These are phyloP conservation scores for Macrosiphum euphorbiae DNA, from an alignment of 2,888 invertebrate genomes.

Conservation along the genomic window DNA sequence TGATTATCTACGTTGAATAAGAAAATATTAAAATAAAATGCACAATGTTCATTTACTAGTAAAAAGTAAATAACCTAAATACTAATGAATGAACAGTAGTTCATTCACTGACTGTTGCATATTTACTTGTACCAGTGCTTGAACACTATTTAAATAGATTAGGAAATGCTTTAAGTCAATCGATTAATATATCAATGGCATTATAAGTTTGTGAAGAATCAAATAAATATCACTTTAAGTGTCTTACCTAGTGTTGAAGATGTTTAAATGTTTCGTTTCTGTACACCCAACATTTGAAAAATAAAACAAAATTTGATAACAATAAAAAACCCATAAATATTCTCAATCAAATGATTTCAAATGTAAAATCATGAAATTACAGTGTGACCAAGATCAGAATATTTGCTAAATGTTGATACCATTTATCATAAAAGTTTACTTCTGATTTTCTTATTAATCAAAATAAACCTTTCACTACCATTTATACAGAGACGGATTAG, in stretches of 20 bases:
- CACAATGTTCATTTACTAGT: neutral
- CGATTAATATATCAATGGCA: neutral
- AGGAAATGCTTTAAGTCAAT: neutral
- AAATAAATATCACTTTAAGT: slow-evolving; percentile 24
- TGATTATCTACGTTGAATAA: neutral
- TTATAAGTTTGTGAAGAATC: neutral
- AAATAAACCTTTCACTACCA: too few relatives aligned
- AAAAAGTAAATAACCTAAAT: neutral
- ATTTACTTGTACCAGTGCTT: neutral
- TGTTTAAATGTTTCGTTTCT: neutral
- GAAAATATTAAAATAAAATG: neutral
- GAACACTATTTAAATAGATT: neutral
- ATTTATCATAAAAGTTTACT: neutral
- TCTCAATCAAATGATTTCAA: neutral
- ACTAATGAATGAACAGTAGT: neutral
- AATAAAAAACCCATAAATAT: neutral
- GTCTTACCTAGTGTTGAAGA: neutral
- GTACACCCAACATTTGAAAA: neutral
- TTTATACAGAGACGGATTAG: neutral
- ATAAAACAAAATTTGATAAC: slow-evolving; percentile 24
- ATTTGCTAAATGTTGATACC: neutral
- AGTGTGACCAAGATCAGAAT: slow-evolving; percentile 10
- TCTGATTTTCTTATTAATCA: neutral
- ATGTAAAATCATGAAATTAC: neutral
- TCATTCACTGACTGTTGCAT: neutral